Evolutionary conservation across 2,888 invertebrate species (phyloP), one percentile per base, ranked within the genome.

Genomic region (Parnassius apollo): DNA sequence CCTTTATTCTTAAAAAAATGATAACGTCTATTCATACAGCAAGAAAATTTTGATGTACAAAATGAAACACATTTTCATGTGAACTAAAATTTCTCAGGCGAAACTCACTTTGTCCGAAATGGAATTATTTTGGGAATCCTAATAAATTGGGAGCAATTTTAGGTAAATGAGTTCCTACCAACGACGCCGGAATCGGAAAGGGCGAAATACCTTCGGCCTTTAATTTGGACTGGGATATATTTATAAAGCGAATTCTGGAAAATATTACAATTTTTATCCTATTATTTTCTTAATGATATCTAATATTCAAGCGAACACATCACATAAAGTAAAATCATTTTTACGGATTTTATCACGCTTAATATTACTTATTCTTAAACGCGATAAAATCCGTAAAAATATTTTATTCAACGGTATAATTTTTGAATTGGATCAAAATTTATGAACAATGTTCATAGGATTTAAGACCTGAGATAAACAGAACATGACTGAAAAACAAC

Each of bases 71-170:
- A 13, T 64, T 64, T 49, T 51, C 51, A 49, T 56, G 10, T 50
- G 57, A 51, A 52, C 63, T 61, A 55, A 55, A 69, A 67, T 70
- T 65, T 65, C 67, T 25, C 52, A 61, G 64, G 66, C 65, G 63
- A 70, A 69, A 65, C 68, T 49, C 67, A 66, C 67, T 66, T 68
- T 66, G 65, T 66, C 70, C 71, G 66, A 49, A 44, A 70, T 67
- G 73, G 74, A 84, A 80, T 82, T 78, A 84, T 82, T 80, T 75
- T 70, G 75, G 76, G 81, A 82, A 83, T 83, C 81, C 81, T 80
- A 80, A 85, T 81, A 85, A 85, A 85, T 85, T 81, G 82, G 74
- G 68, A 78, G 81, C 77, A 79, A 84, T 85, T 85, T 83, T 80
- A 82, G 81, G 80, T 75, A 84, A 83, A 86, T 81, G 82, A 82